Evolutionary conservation across 2,888 invertebrate species (phyloP).

Genomic region (Lycaena phlaeas): DNA sequence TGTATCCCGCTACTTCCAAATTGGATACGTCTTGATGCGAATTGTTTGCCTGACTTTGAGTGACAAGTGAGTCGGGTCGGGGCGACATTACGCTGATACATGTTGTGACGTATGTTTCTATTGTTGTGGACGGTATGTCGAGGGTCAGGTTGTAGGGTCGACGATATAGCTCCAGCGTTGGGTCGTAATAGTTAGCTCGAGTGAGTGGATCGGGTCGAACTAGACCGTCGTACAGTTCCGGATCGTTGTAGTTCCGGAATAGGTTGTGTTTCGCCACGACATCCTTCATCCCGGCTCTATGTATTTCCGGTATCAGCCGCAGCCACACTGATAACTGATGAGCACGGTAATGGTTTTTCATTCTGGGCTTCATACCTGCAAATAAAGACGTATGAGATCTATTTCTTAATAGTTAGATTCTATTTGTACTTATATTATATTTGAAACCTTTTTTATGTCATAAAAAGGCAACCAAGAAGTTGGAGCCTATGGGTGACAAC

Average conservation of each 20-base stretch:
- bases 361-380: slow-evolving; percentile 91
- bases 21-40: slow-evolving; percentile 86
- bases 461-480: too few species aligned
- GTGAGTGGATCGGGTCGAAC: slow-evolving; percentile 88
- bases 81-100: slow-evolving; percentile 81
- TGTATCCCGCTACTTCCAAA: slow-evolving; percentile 83
- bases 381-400: slow-evolving; percentile 17
- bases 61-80: slow-evolving; percentile 72
- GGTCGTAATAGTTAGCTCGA: slow-evolving; percentile 76
- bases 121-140: slow-evolving; percentile 66
- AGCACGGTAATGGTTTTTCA: slow-evolving; percentile 96
- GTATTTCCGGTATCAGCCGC: slow-evolving; percentile 92
- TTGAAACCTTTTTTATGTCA: too few species aligned
- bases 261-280: slow-evolving; percentile 91
- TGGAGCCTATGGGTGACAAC: too few species aligned
- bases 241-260: slow-evolving; percentile 91
- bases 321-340: slow-evolving; percentile 97
- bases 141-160: slow-evolving; percentile 73
- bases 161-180: slow-evolving; percentile 75
- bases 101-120: slow-evolving; percentile 78
- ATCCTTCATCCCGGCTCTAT: slow-evolving; percentile 91
- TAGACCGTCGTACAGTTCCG: slow-evolving; percentile 90
- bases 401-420: not conserved
- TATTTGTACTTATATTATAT: too few species aligned
- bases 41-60: slow-evolving; percentile 68